These are phyloP conservation scores for Anguilla pacifica DNA, from an alignment of 2,797 vertebrate genomes.

Conservation along the genomic window DNA sequence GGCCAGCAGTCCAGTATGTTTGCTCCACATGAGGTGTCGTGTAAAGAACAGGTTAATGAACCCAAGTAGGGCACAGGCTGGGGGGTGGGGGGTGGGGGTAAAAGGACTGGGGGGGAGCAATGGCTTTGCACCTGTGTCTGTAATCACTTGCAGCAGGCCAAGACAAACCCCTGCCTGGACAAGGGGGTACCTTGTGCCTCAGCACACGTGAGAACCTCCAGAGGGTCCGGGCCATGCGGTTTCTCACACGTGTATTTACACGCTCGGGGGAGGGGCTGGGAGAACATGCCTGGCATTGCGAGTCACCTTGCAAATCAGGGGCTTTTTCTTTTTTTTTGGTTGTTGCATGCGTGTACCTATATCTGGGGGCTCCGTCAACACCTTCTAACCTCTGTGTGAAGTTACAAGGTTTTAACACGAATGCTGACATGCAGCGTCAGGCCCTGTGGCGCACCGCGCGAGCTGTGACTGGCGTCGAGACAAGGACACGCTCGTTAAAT, in stretches of 20 bases:
- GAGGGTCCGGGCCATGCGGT: background rate
- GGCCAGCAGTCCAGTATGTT: background rate
- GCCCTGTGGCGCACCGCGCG: background rate
- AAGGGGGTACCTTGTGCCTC: conserved; percentile 36
- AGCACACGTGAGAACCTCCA: conserved; percentile 20
- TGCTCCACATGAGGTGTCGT: conserved; percentile 25
- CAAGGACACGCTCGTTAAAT: background rate
- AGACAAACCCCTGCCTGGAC: conserved; percentile 33
- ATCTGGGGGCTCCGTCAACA: conserved; percentile 36
- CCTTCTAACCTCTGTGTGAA: conserved; percentile 40
- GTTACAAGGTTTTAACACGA: conserved; percentile 24
- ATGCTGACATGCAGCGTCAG: background rate
- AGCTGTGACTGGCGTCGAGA: background rate
- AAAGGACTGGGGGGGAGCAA: background rate
- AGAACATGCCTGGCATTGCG: background rate
- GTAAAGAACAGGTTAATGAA: conserved; percentile 25
- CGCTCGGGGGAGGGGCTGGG: background rate
- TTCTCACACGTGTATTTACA: conserved; percentile 13
- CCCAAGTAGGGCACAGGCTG: background rate
- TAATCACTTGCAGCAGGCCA: conserved; percentile 31
- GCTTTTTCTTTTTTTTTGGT: background rate
- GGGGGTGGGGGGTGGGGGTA: background rate
- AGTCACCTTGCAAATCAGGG: conserved; percentile 37
- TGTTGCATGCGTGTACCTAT: conserved; percentile 11
- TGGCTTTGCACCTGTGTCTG: conserved; percentile 32